phyloP scores from a whole-genome alignment of 2,113 vertebrate genomes.

The Emydura subglobosa region DNA sequence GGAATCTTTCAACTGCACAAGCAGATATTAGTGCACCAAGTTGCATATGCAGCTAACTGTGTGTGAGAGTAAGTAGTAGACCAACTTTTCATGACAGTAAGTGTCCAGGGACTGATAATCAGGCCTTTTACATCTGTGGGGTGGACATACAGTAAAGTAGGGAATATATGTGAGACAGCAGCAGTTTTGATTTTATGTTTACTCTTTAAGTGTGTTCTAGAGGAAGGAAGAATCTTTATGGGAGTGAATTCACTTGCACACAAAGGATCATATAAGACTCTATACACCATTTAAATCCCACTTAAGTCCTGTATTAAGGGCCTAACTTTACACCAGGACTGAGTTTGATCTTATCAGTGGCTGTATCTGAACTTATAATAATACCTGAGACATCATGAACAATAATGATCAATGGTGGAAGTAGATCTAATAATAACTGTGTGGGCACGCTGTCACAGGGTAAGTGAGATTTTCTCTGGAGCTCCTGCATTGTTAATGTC shows the following conservation, averaged over 20 bases:
- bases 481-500: not conserved
- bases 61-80: not conserved
- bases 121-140: not conserved
- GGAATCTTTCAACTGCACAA: not conserved
- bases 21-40: not conserved
- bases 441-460: not conserved
- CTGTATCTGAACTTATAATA: constrained; percentile 27
- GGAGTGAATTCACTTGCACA: not conserved
- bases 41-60: fast-evolving
- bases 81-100: not conserved
- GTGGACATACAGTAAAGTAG: not conserved
- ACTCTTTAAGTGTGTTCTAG: not conserved
- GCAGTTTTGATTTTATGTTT: not conserved
- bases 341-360: not conserved
- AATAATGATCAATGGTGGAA: constrained; percentile 11
- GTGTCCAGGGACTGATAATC: not conserved
- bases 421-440: not conserved
- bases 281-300: constrained; percentile 4
- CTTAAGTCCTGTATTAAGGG: constrained; percentile 40
- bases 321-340: constrained; percentile 42
- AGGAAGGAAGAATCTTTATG: constrained; percentile 23
- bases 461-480: not conserved
- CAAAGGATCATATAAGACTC: constrained; percentile 27
- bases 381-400: not conserved
- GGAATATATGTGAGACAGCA: not conserved